Evolutionary conservation across 2,888 invertebrate genomes (phyloP), one percentile per base, ranked within the genome.

Genomic region (Ametastegia equiseti): DNA sequence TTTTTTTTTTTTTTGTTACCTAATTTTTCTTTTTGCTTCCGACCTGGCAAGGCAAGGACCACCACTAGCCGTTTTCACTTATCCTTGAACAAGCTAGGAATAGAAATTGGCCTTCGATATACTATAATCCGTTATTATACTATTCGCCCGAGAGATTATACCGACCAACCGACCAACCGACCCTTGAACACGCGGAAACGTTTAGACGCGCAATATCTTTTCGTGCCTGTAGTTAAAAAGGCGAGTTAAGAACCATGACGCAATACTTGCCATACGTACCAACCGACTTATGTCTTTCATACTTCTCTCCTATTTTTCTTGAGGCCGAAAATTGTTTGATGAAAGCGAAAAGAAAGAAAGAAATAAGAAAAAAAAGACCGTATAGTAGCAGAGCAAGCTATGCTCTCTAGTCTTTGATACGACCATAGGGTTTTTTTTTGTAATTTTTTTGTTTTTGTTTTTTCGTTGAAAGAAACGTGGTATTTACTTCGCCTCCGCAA

Each of bases 91-190:
- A 60, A 82, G 82, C 83, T 84, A 86, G 87, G 88, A 89, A 89
- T 90, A 90, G 90, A 91, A 91, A 91, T 91, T 90, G 88, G 86
- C 88, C 89, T 90, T 88, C 87, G 86, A 83, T 84, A 82, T 81
- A n/a, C n/a, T 75, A 42, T 79, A 78, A 73, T 60, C 81, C 83
- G 78, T 63, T 80, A 60, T 54, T 67, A 83, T 33, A 75, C 54
- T 75, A n/a, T n/a, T 75, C 19, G 54, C 6, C 54, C 54, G 50
- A 75, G n/a, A 39, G 75, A 75, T 75, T 75, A 75, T 50, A 54
- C 54, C 33, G n/a, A n/a, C n/a, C n/a, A n/a, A n/a, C n/a, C n/a
- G n/a, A n/a, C n/a, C n/a, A n/a, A n/a, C n/a, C 75, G 54, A 75
- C 54, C 54, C 54, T 75, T 36, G 50, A 50, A 54, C 33, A 50